A percentile compares a stretch with the other conserved stretches of the same genome.
These are phyloP conservation scores for Drosophila nebulosa DNA, from an alignment of 1,140 invertebrate genomes.

Conservation along the genomic window DNA sequence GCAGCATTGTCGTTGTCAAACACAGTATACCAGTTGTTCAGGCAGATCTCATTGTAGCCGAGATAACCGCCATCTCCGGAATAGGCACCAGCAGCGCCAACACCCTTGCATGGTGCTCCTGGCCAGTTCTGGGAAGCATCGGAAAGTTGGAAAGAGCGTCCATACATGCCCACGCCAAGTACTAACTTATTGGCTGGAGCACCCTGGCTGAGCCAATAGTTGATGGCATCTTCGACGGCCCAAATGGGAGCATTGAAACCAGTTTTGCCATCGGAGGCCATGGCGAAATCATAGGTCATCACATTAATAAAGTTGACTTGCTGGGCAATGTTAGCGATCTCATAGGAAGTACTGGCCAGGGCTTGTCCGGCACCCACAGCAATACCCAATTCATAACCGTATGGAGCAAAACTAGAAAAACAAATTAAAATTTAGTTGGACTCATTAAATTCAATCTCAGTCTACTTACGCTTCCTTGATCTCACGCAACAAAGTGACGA, in stretches of 20 bases:
- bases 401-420: slow-evolving; percentile 79
- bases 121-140: slow-evolving; percentile 82
- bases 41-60: slow-evolving; percentile 88
- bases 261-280: slow-evolving; percentile 79
- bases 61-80: slow-evolving; percentile 86
- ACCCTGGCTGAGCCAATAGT: slow-evolving; percentile 73
- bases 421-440: neutral
- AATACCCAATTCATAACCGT: slow-evolving; percentile 83
- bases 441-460: no score
- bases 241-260: slow-evolving; percentile 84
- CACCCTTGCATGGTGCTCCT: slow-evolving; percentile 82
- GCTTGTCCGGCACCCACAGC: slow-evolving; percentile 83
- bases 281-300: slow-evolving; percentile 88
- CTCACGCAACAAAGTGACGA: slow-evolving; percentile 83
- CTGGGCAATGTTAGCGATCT: slow-evolving; percentile 82
- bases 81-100: slow-evolving; percentile 85
- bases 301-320: slow-evolving; percentile 85
- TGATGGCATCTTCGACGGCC: slow-evolving; percentile 62
- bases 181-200: slow-evolving; percentile 83
- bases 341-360: slow-evolving; percentile 83
- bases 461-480: slow-evolving; percentile 81
- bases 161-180: slow-evolving; percentile 87
- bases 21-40: slow-evolving; percentile 57
- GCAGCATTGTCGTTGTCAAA: slow-evolving; percentile 46
- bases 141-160: slow-evolving; percentile 84